A percentile compares a stretch with the other conserved stretches of the same genome.
These are phyloP conservation scores for Jordanella pulchra DNA, from an alignment of 2,797 vertebrate species.

Conservation along the genomic window DNA sequence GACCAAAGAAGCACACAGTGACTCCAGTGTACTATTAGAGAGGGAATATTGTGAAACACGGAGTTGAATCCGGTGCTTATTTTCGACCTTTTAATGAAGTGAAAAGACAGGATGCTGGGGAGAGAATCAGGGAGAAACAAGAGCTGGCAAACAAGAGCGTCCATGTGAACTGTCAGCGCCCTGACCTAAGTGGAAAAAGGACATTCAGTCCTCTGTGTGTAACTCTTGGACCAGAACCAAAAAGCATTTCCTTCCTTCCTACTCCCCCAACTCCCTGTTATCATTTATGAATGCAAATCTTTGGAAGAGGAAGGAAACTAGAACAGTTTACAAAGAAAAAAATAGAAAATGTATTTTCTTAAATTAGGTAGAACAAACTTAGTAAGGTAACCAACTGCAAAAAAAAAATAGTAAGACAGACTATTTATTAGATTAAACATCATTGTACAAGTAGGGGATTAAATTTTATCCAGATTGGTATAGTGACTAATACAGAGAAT, in stretches of 20 bases:
- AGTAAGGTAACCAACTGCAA: conserved; percentile 10
- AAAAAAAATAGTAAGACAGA: conserved; percentile 15
- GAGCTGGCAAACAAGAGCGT: conserved; percentile 27
- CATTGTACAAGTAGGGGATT: conserved; percentile 8
- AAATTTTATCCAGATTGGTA: conserved; percentile 10
- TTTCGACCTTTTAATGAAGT: conserved; percentile 52
- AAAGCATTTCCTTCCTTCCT: conserved; percentile 69
- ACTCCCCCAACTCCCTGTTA: conserved; percentile 28
- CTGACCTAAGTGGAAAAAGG: conserved; percentile 62
- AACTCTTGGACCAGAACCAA: conserved; percentile 54
- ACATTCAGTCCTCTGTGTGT: conserved; percentile 66
- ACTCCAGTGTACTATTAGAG: conserved; percentile 25
- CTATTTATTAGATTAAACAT: conserved; percentile 20
- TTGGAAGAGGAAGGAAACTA: conserved; percentile 19
- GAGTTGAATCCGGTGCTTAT: conserved; percentile 53
- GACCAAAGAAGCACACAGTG: conserved; percentile 35
- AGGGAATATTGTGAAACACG: conserved; percentile 54
- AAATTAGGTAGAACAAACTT: conserved; percentile 1
- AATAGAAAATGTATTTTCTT: not conserved
- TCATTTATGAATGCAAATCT: conserved; percentile 34
- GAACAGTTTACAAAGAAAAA: not conserved
- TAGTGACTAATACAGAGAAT: conserved; percentile 19
- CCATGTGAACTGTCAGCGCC: conserved; percentile 46
- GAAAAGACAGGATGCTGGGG: conserved; percentile 50
- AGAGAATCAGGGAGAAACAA: conserved; percentile 37